Conservation (phyloP, 2,797 vertebrate species). For the Hapalemur alaotrensis region DNA sequence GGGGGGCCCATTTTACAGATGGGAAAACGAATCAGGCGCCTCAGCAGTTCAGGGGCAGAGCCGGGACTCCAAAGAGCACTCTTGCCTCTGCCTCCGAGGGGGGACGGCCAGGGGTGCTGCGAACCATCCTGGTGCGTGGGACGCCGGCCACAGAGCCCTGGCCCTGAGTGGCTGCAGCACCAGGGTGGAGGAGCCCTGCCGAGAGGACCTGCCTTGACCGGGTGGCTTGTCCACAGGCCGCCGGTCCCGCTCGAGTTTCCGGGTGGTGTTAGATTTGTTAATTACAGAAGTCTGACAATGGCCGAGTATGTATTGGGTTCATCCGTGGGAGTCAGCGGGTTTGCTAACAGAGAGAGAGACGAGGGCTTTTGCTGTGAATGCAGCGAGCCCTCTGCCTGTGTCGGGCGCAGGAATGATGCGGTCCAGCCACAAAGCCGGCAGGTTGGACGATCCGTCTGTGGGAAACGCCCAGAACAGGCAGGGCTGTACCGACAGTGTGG, state of each 20-base stretch:
- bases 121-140: neutral
- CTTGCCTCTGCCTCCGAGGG: neutral
- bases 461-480: fast-evolving
- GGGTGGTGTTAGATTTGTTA: neutral
- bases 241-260: fast-evolving
- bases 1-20: neutral
- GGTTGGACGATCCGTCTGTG: fast-evolving
- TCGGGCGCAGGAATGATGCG: fast-evolving
- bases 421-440: fast-evolving
- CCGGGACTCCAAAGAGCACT: fast-evolving
- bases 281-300: neutral
- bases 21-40: neutral
- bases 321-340: fast-evolving
- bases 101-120: too few species aligned
- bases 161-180: fast-evolving
- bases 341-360: neutral
- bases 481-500: neutral
- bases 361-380: fast-evolving
- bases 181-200: neutral
- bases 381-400: fast-evolving
- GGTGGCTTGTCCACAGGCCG: neutral
- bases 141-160: fast-evolving
- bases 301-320: neutral
- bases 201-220: neutral
- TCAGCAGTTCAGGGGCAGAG: neutral